phyloP scores from a whole-genome alignment of 1,140 invertebrate genomes.

The Danaus plexippus region DNA sequence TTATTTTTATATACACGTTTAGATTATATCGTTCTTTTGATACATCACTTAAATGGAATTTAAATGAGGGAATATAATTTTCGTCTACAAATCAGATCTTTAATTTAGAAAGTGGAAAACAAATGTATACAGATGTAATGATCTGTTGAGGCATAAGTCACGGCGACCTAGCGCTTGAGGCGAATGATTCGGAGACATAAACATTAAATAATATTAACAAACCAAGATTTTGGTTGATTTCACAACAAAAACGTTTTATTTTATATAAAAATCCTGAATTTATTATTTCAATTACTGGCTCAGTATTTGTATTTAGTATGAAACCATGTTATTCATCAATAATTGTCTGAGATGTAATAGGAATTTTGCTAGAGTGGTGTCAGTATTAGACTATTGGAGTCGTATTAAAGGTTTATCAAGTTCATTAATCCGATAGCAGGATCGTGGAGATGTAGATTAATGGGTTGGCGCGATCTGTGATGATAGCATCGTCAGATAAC shows the following conservation, averaged over 20 bases:
- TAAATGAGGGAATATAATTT: slow-evolving; percentile 26
- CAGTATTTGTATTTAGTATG: slow-evolving; percentile 46
- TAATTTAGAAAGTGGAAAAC: slow-evolving; percentile 43
- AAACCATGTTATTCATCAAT: slow-evolving; percentile 58
- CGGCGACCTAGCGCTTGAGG: slow-evolving; percentile 19
- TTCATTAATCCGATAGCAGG: slow-evolving; percentile 62
- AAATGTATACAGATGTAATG: slow-evolving; percentile 40
- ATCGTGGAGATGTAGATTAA: slow-evolving; percentile 67
- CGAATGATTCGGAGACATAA: slow-evolving; percentile 14
- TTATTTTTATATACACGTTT: slow-evolving; percentile 21
- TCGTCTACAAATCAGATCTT: slow-evolving; percentile 38
- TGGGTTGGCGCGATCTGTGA: slow-evolving; percentile 51
- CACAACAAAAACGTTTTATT: slow-evolving; percentile 35
- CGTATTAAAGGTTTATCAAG: slow-evolving; percentile 63
- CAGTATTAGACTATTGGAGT: slow-evolving; percentile 54
- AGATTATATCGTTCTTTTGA: slow-evolving; percentile 25
- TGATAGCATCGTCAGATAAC: slow-evolving; percentile 53
- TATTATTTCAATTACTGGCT: slow-evolving; percentile 56
- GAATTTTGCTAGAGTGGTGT: slow-evolving; percentile 33
- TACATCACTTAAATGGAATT: slow-evolving; percentile 17
- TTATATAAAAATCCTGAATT: slow-evolving; percentile 32
- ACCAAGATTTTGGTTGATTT: slow-evolving; percentile 35
- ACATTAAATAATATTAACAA: slow-evolving; percentile 23
- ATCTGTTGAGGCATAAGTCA: slow-evolving; percentile 29
- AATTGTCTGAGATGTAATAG: slow-evolving; percentile 39